A percentile compares a stretch with the other conserved stretches of the same genome.
Conservation (phyloP, 2,888 invertebrate species). For the Mimachlamys varia region DNA sequence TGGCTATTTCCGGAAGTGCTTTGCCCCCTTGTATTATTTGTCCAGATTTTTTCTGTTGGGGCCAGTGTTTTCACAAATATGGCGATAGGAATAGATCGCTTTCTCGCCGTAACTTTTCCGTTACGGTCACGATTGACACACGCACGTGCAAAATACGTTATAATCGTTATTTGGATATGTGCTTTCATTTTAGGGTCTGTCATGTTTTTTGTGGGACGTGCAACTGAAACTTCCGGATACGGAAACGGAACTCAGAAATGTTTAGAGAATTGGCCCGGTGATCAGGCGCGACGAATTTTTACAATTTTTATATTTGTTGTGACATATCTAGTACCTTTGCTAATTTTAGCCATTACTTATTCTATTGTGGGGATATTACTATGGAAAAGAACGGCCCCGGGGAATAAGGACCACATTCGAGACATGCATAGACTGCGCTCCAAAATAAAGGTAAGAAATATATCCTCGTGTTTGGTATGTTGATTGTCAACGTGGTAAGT, state of each 20-base stretch:
- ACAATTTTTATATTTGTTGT: conserved; percentile 75
- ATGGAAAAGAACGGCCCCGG: conserved; percentile 82
- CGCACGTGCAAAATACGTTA: conserved; percentile 79
- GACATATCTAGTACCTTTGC: conserved; percentile 81
- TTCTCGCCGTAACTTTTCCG: conserved; percentile 77
- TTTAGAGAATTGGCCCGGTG: conserved; percentile 67
- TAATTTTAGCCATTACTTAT: conserved; percentile 82
- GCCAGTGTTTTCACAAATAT: conserved; percentile 82
- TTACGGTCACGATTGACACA: conserved; percentile 81
- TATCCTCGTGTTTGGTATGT: neutral
- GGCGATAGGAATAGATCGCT: conserved; percentile 82
- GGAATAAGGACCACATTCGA: conserved; percentile 81
- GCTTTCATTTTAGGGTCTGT: conserved; percentile 80
- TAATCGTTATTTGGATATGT: conserved; percentile 81
- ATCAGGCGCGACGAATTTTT: conserved; percentile 63
- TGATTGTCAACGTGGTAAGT: neutral
- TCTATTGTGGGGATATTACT: conserved; percentile 81
- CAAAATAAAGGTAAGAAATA: conserved; percentile 80
- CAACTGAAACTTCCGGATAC: conserved; percentile 48
- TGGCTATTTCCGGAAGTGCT: conserved; percentile 83
- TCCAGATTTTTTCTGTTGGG: conserved; percentile 82
- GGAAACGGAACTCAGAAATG: conserved; percentile 60
- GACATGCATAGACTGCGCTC: conserved; percentile 81
- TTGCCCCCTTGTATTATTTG: conserved; percentile 83
- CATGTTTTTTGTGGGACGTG: conserved; percentile 78